Percentiles rank a stretch among this genome's conserved stretches.
phyloP scores from a whole-genome alignment of 37 sponge, comb jelly and placozoan species.

The Halisarca cf. caerulea region DNA sequence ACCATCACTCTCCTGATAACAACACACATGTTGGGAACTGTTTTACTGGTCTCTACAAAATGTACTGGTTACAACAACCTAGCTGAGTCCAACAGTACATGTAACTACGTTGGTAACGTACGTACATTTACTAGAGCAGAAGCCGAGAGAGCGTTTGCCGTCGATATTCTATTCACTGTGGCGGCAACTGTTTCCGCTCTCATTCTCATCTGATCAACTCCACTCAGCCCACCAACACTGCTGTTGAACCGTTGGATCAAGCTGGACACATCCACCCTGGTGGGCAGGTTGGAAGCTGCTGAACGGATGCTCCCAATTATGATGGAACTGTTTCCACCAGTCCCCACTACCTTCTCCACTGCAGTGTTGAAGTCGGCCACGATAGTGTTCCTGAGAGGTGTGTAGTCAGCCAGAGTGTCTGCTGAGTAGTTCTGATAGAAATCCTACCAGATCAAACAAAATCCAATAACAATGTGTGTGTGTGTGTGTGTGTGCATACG shows the following conservation, averaged over 20 bases:
- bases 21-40: too few relatives aligned
- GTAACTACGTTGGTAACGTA: too few relatives aligned
- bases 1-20: too few relatives aligned
- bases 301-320: neutral
- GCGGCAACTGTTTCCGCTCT: neutral
- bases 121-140: neutral
- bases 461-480: neutral
- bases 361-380: neutral
- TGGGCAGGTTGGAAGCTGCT: neutral
- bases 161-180: neutral
- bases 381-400: neutral
- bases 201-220: neutral
- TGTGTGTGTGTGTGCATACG: neutral
- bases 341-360: neutral
- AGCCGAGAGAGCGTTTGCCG: neutral
- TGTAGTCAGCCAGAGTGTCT: neutral
- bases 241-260: neutral
- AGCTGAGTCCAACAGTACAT: too few relatives aligned
- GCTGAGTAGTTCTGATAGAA: constrained; percentile 1
- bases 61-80: too few relatives aligned
- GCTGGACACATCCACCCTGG: neutral
- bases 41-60: too few relatives aligned
- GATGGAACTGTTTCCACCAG: neutral
- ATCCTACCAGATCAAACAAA: neutral
- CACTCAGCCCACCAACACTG: neutral